phyloP scores from a whole-genome alignment of 2,797 vertebrate genomes.

The Sebastes matsubarae region DNA sequence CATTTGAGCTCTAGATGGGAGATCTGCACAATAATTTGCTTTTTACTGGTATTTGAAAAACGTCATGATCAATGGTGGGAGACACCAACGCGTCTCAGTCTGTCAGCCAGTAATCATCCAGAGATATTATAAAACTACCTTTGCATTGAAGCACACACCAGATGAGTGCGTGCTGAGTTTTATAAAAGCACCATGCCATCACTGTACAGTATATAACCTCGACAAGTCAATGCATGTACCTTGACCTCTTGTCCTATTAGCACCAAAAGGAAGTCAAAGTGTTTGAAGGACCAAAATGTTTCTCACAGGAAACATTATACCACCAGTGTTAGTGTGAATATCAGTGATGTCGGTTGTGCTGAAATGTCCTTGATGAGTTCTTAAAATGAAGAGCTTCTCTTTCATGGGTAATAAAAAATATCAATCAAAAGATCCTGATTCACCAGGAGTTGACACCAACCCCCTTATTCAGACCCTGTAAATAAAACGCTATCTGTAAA shows the following conservation, averaged over 20 bases:
- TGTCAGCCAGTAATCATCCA: slow-evolving; percentile 22
- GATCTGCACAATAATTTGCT: slow-evolving; percentile 25
- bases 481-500: slow-evolving; percentile 63
- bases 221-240: slow-evolving; percentile 45
- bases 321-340: slow-evolving; percentile 60
- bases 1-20: slow-evolving; percentile 44
- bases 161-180: slow-evolving; percentile 44
- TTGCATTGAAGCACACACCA: slow-evolving; percentile 36
- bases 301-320: slow-evolving; percentile 41
- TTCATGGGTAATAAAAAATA: slow-evolving; percentile 34
- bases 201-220: slow-evolving; percentile 43
- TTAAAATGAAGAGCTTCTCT: slow-evolving; percentile 48
- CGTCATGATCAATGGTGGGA: slow-evolving; percentile 8
- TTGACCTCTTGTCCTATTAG: slow-evolving; percentile 65
- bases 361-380: slow-evolving; percentile 23
- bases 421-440: slow-evolving; percentile 39
- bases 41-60: slow-evolving; percentile 35
- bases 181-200: slow-evolving; percentile 70
- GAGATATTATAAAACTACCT: slow-evolving; percentile 29
- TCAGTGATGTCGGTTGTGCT: slow-evolving; percentile 46
- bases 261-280: slow-evolving; percentile 69
- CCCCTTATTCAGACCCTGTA: slow-evolving; percentile 60
- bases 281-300: slow-evolving; percentile 24
- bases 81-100: slow-evolving; percentile 4
- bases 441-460: slow-evolving; percentile 45